phyloP scores from a whole-genome alignment of 1,140 invertebrate species.

The Nomia melanderi region DNA sequence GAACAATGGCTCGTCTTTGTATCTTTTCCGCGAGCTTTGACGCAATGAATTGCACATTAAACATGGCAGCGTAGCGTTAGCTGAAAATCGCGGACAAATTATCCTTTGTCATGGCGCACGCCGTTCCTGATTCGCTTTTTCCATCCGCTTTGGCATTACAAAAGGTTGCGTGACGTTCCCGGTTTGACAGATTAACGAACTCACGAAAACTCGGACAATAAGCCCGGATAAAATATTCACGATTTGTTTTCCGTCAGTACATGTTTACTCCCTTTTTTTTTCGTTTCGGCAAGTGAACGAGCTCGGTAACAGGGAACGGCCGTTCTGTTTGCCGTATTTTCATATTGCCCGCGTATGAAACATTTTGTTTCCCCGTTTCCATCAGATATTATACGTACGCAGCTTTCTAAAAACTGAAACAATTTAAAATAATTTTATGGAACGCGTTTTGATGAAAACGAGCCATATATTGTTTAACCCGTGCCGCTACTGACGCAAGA shows the following conservation, averaged over 20 bases:
- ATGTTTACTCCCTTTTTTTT: no score
- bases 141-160: neutral
- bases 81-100: neutral
- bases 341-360: neutral
- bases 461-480: neutral
- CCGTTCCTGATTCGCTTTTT: neutral
- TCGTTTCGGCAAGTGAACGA: neutral
- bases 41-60: constrained; percentile 45
- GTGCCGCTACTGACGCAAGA: no score
- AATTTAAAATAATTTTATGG: neutral
- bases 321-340: neutral
- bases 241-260: neutral
- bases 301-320: neutral
- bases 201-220: constrained; percentile 17
- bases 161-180: neutral
- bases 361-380: neutral
- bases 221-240: constrained; percentile 39
- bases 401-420: neutral
- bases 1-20: constrained; percentile 7
- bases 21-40: neutral
- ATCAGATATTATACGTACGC: neutral
- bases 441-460: neutral
- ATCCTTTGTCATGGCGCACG: neutral
- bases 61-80: constrained; percentile 24
- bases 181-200: constrained; percentile 27